Evolutionary conservation across 2,888 invertebrate genomes (phyloP), one percentile per base, ranked within the genome.

Genomic region (Nemurella pictetii): DNA sequence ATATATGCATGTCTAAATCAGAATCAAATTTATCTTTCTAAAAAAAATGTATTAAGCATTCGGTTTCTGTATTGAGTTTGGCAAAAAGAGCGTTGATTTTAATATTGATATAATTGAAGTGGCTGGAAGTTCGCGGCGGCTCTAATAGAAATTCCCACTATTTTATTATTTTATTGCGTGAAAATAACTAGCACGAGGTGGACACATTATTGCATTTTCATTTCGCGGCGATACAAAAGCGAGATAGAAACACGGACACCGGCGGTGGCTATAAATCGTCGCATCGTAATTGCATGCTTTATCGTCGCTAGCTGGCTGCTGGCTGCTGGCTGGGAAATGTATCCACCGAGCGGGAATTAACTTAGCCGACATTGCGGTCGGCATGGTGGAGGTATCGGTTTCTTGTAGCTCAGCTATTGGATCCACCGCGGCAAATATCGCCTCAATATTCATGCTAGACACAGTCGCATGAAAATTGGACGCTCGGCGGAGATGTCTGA

Each of bases 1-100:
- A 75, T 75, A 75, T 75, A 75, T 75, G 26, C 75, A 75, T 27
- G 75, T 75, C 75, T 75, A 26, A 75, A 75, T 75, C 75, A 75
- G 55, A 55, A 55, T 55, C 55, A 55, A 55, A 55, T 55, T 55
- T 55, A 55, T 55, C 55, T 2, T 55, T 3, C 55, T 55, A 55
- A 55, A 35, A 55, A 55, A 7, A 12, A 20, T 55, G 55, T n/a
- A n/a, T 55, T 55, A 20, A 55, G 55, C 20, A 55, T 55, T 55
- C 55, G 55, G 1, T 55, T 28, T 28, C 26, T 75, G 75, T 75
- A 26, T 26, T 26, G 75, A 75, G 1, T 26, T 75, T 4, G 4
- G 26, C 0, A 26, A 9, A 26, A 75, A 75, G 75, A 75, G 75
- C 75, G 25, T 25, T 26, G 55, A 12, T 55, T 55, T 55, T 55